These are phyloP conservation scores for Acanthis flammea DNA, from an alignment of 2,797 vertebrate species.

Conservation along the genomic window DNA sequence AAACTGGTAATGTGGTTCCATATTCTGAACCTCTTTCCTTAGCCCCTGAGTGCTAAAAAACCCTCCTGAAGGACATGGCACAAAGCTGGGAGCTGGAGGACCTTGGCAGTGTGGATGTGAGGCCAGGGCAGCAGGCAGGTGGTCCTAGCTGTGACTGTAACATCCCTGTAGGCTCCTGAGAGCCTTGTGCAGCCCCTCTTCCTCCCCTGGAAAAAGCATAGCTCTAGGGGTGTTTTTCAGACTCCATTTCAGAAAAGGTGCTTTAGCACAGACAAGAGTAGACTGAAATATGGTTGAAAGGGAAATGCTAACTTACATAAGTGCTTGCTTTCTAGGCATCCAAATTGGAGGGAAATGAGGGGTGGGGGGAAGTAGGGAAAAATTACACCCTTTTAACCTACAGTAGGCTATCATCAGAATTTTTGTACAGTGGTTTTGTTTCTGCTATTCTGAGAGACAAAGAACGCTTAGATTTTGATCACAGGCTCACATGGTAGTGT, in stretches of 20 bases:
- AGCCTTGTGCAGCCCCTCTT: background rate
- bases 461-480: accelerated
- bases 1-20: background rate
- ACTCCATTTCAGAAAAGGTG: background rate
- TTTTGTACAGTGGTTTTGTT: background rate
- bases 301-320: background rate
- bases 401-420: background rate
- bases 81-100: background rate
- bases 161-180: accelerated
- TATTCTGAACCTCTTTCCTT: background rate
- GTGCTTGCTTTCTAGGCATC: background rate
- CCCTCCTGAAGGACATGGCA: accelerated
- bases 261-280: background rate
- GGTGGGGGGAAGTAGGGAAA: accelerated
- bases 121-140: too few relatives aligned
- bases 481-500: accelerated
- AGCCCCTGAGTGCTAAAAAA: background rate
- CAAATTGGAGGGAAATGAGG: background rate
- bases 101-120: accelerated
- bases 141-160: accelerated
- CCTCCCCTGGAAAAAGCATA: accelerated
- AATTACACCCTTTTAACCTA: background rate
- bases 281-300: background rate
- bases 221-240: background rate
- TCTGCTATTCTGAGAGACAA: background rate